Base-by-base conservation (phyloP, 1,140 invertebrate genomes). In the Patella vulgata region DNA sequence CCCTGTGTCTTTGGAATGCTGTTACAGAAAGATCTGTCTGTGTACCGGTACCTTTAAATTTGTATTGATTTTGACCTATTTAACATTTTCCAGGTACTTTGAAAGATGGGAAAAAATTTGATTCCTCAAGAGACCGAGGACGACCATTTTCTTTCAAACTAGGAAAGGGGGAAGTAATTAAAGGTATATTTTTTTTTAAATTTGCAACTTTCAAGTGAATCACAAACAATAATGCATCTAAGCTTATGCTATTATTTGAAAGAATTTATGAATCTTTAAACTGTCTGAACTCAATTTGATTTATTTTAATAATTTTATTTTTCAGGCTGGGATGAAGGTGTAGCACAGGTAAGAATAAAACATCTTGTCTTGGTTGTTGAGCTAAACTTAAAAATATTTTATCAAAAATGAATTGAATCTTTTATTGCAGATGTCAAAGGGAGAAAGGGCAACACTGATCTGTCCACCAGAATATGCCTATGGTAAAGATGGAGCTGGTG, bases 391-490 rank as follows among this genome's bases (percentile, higher is more conserved):
- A 54, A n/a, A n/a, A n/a, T n/a, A n/a, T n/a, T n/a, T n/a, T n/a
- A n/a, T n/a, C n/a, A n/a, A n/a, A n/a, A n/a, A n/a, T n/a, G n/a
- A n/a, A n/a, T n/a, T n/a, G n/a, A n/a, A n/a, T 60, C 51, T 33
- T 47, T 21, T 56, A 54, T 68, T 91, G 0, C 92, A 92, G 0
- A 98, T 99, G 97, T 93, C 92, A 82, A 90, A 91, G 71, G 93
- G 93, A 0, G 95, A 98, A 84, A 85, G 90, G 31, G 90, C 91
- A 43, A 85, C 89, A 30, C 82, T 99, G 28, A 94, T 89, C 2
- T 96, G 94, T 85, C 89, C 89, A 54, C 88, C 95, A 1, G 89
- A 96, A 65, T 97, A 95, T 86, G 96, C 92, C 8, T 99, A 98
- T 82, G 96, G 96, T 1, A 85, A 86, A 64, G 76, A 74, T 48